phyloP scores from a whole-genome alignment of 2,797 vertebrate genomes.

The Australoheros facetus region DNA sequence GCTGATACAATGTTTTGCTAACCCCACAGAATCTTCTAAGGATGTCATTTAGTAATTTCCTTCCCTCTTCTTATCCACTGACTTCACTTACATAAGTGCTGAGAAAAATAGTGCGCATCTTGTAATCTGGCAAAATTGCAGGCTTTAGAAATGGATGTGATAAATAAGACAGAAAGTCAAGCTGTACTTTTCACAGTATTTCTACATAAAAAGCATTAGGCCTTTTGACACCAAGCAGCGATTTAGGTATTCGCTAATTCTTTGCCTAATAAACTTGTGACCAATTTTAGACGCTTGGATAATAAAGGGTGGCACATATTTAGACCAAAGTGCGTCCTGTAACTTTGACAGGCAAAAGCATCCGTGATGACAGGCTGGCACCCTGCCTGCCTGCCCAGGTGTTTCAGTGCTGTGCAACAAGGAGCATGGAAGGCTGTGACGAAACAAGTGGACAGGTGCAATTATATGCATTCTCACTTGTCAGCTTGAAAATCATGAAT shows the following conservation, averaged over 20 bases:
- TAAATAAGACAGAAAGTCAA: no score
- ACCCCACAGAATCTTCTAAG: not conserved
- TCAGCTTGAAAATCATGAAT: conserved; percentile 15
- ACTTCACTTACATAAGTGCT: not conserved
- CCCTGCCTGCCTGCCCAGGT: conserved; percentile 61
- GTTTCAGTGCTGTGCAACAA: conserved; percentile 39
- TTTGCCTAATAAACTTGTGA: not conserved
- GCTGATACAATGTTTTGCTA: not conserved
- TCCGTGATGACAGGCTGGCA: conserved; percentile 39
- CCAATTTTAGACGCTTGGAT: not conserved
- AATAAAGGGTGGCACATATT: not conserved
- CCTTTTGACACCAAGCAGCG: no score
- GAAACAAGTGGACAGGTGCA: conserved; percentile 27
- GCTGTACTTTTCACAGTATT: not conserved
- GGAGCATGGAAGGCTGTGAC: conserved; percentile 49
- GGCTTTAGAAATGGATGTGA: not conserved
- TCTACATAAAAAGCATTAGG: no score
- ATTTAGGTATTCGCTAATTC: not conserved
- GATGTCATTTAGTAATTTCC: not conserved
- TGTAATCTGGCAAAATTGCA: not conserved
- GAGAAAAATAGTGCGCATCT: not conserved
- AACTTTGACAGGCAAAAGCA: conserved; percentile 10
- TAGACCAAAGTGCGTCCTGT: not conserved
- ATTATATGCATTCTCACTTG: conserved; percentile 34
- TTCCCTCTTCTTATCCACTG: not conserved